Evolutionary conservation across 2,797 vertebrate species (phyloP).

Genomic region (Morelia viridis): DNA sequence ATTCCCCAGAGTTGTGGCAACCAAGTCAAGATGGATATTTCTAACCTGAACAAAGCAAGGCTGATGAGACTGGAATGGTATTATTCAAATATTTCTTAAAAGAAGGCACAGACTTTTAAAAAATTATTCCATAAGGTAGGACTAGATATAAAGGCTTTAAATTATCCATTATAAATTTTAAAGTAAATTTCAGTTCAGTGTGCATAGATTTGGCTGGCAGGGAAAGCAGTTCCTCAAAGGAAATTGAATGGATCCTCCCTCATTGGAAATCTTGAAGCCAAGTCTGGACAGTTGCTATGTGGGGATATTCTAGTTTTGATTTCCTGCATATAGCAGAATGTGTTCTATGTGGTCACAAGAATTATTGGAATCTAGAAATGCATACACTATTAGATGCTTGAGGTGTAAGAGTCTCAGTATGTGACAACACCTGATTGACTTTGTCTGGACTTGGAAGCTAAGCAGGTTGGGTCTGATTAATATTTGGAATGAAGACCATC

Average conservation of each 20-base stretch:
- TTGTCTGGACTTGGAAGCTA: background rate
- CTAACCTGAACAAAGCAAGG: background rate
- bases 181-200: background rate
- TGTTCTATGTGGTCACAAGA: background rate
- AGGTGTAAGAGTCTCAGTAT: background rate
- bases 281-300: background rate
- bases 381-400: background rate
- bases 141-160: background rate
- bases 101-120: background rate
- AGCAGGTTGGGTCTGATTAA: background rate
- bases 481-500: background rate
- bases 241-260: background rate
- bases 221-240: no score
- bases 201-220: no score
- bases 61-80: background rate
- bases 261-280: background rate
- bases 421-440: background rate
- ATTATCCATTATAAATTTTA: background rate
- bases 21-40: background rate
- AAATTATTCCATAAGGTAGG: no score
- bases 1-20: background rate
- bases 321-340: background rate
- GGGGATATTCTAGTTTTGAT: background rate
- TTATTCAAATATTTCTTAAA: background rate
- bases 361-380: background rate